Percentiles rank a stretch among this genome's conserved stretches.
Conservation (phyloP, 2,797 vertebrate genomes). For the Sebastolobus alascanus region DNA sequence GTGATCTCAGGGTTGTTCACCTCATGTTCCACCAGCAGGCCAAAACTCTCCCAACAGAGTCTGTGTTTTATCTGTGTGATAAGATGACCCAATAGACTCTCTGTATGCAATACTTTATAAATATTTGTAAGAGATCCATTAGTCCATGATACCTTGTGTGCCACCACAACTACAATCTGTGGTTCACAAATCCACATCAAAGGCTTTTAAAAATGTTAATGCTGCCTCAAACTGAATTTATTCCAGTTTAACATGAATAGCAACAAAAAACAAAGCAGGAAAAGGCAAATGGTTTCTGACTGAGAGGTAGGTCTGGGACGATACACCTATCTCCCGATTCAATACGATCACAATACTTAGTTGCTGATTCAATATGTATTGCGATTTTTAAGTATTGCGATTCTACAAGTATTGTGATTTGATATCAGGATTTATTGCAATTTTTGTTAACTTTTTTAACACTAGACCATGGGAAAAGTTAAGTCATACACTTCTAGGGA, state of each 20-base stretch:
- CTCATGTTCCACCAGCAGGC: not conserved
- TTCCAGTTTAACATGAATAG: not conserved
- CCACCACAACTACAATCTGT: not conserved
- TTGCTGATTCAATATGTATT: no score
- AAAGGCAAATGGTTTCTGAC: not conserved
- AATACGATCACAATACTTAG: no score
- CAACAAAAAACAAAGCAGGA: not conserved
- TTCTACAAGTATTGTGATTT: no score
- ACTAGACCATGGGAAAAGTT: no score
- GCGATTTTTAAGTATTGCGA: no score
- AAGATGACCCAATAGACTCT: slow-evolving; percentile 8
- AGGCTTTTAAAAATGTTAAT: not conserved
- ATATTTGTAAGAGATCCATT: slow-evolving; percentile 41
- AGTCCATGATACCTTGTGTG: not conserved
- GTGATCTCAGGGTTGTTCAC: slow-evolving; percentile 44
- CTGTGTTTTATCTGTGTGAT: not conserved
- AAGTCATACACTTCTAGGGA: no score
- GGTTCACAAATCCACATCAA: not conserved
- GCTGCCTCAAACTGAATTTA: not conserved
- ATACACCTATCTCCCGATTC: no score
- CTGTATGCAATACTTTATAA: slow-evolving; percentile 12
- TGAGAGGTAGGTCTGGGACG: not conserved
- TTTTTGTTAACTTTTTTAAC: no score
- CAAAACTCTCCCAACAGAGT: not conserved
- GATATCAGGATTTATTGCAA: no score